Evolutionary conservation across 2,888 invertebrate genomes (phyloP), one percentile per base, ranked within the genome.

Genomic region (Leucozona laternaria): DNA sequence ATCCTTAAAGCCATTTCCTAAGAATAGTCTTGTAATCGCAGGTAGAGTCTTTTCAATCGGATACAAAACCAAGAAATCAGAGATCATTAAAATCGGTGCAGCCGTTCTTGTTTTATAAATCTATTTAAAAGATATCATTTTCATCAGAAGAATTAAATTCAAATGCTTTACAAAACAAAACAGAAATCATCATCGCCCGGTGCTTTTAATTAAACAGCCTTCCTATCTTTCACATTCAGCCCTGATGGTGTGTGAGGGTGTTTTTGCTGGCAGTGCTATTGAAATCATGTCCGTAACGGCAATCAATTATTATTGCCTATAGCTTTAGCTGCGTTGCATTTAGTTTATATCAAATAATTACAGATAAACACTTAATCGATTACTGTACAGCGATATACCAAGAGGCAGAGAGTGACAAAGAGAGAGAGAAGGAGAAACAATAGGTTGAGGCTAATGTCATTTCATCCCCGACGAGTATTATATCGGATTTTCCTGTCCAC

Each of bases 341-440:
- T 73, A 78, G 78, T 78, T 81, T 75, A 57, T 75, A 34, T 72
- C 64, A 57, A 70, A 78, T 75, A 77, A 81, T 81, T 81, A 86
- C 78, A 81, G 81, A 81, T 73, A 78, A 70, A 62, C 64, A 40
- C 37, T 48, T 53, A 73, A 81, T 78, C 81, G 78, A 76, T 83
- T 82, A 22, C 20, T 15, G 7, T 2, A 53, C 1, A 43, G 11
- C 28, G 62, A 13, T 25, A 43, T 1, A 11, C 1, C 0, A 28
- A 1, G 31, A 31, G 31, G n/a, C n/a, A n/a, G n/a, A n/a, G n/a
- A n/a, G 13, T 3, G 57, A 57, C 15, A 50, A 4, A 53, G 25
- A 13, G 15, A 43, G 22, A 37, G 31, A 4, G 8, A 40, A 15
- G 10, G 22, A 55, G 10, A 7, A 0, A 60, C 8, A 15, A 22